Evolutionary conservation across 2,113 vertebrate genomes (phyloP), one percentile per base, ranked within the genome.

Genomic region (Ceyx cyanopectus): DNA sequence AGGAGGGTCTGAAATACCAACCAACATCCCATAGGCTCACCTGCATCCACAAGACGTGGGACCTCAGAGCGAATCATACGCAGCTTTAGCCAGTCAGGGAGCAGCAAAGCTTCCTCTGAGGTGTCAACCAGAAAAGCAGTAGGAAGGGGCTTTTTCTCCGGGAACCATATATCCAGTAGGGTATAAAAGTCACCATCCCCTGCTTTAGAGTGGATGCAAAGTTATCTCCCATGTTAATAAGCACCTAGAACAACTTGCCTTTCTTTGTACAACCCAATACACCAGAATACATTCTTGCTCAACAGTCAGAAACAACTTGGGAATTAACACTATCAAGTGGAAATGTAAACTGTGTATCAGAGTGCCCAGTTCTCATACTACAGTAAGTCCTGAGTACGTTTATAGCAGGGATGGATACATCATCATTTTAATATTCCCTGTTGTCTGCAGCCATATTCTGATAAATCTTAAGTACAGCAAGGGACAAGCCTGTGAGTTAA

Each of bases 81-180:
- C 65, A 99, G 98, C 95, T 99, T 99, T 85, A 99, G 97, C 99
- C 99, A 99, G 95, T 99, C 99, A 0, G 99, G 99, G 53, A 99
- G 98, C 72, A 99, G 98, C 70, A 99, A 97, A 1, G 99, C 99
- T 92, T 99, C 99, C 90, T 99, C 99, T 0, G 99, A 99, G 0
- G 99, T 99, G 97, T 99, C 99, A 46, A 99, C 99, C 94, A 99
- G 96, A 92, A 99, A 99, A 50, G 99, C 99, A 2, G 99, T 99
- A 53, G 99, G 99, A 34, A 99, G 98, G 1, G 99, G 99, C 85
- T 99, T 99, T 93, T 99, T 99, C 94, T 99, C 99, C 0, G 99
- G 99, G 92, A 99, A 99, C 99, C 99, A 99, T 93, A 99, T 99
- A 87, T 99, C 98, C 96, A 99, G 83, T 54, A 99, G 97, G 32